phyloP scores from a whole-genome alignment of 2,888 invertebrate species.

The Fragum whitleyi region DNA sequence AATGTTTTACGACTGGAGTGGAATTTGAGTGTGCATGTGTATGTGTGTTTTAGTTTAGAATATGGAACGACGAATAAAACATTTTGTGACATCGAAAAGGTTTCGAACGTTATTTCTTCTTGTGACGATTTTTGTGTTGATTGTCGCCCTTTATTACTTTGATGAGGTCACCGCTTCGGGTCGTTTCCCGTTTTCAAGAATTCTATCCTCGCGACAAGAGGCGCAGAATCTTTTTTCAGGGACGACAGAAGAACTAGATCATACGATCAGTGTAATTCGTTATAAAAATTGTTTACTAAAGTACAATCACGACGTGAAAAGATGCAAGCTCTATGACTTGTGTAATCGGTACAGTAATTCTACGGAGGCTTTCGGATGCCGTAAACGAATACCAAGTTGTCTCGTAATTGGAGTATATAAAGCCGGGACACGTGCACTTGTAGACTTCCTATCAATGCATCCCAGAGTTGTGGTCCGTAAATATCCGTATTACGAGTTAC shows the following conservation, averaged over 20 bases:
- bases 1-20: too few relatives aligned
- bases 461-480: slow-evolving; percentile 94
- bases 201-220: not conserved
- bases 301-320: slow-evolving; percentile 1
- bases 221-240: not conserved
- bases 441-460: slow-evolving; percentile 84
- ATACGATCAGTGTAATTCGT: slow-evolving; percentile 5
- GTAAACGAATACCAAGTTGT: slow-evolving; percentile 81
- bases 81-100: not conserved
- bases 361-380: not conserved
- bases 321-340: not conserved
- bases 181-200: not conserved
- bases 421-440: slow-evolving; percentile 85
- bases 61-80: not conserved
- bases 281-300: slow-evolving; percentile 12
- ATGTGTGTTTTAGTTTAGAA: not conserved
- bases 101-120: not conserved
- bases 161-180: not conserved
- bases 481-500: slow-evolving; percentile 91
- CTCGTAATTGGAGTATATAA: slow-evolving; percentile 85
- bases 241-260: not conserved
- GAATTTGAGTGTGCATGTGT: too few relatives aligned
- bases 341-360: slow-evolving; percentile 11
- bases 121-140: not conserved
- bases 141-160: slow-evolving; percentile 15